A percentile compares a stretch with the other conserved stretches of the same genome.
Conservation (phyloP, 2,113 vertebrate genomes). For the Cervus canadensis region DNA sequence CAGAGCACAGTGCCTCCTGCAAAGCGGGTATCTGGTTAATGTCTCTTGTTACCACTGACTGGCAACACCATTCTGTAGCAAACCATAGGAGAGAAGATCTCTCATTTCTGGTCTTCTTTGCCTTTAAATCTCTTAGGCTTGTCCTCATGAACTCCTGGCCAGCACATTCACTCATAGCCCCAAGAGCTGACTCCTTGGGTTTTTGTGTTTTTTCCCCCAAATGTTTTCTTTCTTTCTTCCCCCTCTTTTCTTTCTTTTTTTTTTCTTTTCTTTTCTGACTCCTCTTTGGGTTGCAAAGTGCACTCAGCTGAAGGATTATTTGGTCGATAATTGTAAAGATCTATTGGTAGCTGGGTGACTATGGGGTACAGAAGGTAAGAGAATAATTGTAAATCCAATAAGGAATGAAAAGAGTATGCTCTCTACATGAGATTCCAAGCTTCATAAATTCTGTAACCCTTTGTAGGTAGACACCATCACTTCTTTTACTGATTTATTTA, state of each 20-base stretch:
- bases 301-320: conserved; percentile 19
- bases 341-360: conserved; percentile 62
- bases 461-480: conserved; percentile 45
- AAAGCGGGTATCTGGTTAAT: background rate
- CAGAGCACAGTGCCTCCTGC: background rate
- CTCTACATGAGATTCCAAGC: conserved; percentile 66
- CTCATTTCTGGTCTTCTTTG: conserved; percentile 23
- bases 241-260: background rate
- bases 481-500: conserved; percentile 30
- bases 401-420: conserved; percentile 46
- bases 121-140: conserved; percentile 37
- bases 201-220: background rate
- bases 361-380: conserved; percentile 54
- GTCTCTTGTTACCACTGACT: background rate
- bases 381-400: conserved; percentile 65
- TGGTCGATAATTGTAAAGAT: conserved; percentile 15
- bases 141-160: conserved; percentile 47
- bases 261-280: background rate
- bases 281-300: conserved; percentile 62
- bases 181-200: conserved; percentile 40
- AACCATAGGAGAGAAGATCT: background rate
- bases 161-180: background rate
- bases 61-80: background rate
- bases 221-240: background rate
- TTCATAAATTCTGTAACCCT: conserved; percentile 48